Percentiles rank a stretch among this genome's conserved stretches.
These are phyloP conservation scores for Drosophila histrio DNA, from an alignment of 2,888 invertebrate species.

Conservation along the genomic window DNA sequence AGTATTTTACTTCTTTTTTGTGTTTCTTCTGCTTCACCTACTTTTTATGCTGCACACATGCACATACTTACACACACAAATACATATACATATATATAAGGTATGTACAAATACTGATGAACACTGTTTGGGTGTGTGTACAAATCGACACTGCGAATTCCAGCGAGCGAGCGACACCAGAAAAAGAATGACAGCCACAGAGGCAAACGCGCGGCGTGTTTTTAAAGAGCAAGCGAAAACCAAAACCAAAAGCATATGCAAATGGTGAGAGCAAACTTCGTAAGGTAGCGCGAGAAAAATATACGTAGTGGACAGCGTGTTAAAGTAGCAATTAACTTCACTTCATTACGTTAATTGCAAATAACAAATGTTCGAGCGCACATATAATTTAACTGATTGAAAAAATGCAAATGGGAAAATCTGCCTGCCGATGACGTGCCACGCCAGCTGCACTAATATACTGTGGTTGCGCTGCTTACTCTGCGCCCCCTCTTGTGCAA, in stretches of 20 bases:
- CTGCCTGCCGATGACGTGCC: conserved; percentile 61
- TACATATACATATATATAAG: conserved; percentile 13
- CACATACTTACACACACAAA: conserved; percentile 19
- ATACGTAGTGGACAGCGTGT: conserved; percentile 58
- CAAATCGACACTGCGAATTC: conserved; percentile 45
- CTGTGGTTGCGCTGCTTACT: conserved; percentile 32
- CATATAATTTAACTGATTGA: conserved; percentile 33
- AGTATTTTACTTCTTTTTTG: conserved; percentile 60
- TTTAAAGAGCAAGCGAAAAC: conserved; percentile 42
- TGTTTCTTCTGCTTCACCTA: conserved; percentile 60
- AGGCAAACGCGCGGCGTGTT: conserved; percentile 47
- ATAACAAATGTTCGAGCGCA: conserved; percentile 3
- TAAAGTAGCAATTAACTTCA: conserved; percentile 45
- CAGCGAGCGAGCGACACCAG: conserved; percentile 55
- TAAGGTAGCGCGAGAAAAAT: conserved; percentile 33
- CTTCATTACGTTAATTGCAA: conserved; percentile 29
- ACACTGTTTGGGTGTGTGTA: conserved; percentile 18
- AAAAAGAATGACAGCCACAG: conserved; percentile 49
- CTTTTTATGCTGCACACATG: conserved; percentile 64
- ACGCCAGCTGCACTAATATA: conserved; percentile 57
- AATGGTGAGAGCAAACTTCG: conserved; percentile 44
- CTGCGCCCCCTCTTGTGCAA: conserved; percentile 60
- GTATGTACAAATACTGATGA: conserved; percentile 28
- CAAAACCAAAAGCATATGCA: conserved; percentile 32
- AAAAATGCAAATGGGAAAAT: conserved; percentile 52